Evolutionary conservation across 2,888 invertebrate genomes (phyloP), one percentile per base, ranked within the genome.

Genomic region (Congeria kusceri): DNA sequence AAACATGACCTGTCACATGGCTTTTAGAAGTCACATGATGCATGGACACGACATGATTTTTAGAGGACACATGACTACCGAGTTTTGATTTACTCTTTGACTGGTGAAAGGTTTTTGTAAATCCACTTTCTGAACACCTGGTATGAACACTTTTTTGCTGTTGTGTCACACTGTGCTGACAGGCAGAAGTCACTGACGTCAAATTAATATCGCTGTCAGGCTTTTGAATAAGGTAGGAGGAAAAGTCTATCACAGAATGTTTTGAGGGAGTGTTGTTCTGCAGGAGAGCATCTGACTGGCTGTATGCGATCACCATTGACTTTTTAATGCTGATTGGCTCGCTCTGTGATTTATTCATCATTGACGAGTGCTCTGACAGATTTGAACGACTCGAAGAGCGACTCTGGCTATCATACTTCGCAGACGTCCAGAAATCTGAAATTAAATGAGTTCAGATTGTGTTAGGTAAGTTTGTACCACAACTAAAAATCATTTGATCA

Each of bases 371-470:
- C 56, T 80, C 80, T 9, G 78, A 83, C 39, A 83, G 63, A 53
- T 80, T 83, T 5, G 80, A 77, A 39, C 80, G 32, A 32, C 83
- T 83, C 2, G 83, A 83, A 15, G 78, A 78, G 18, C 78, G 61
- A 62, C 83, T 83, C 27, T 66, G 77, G 20, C 74, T 72, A 56
- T 88, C 88, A 70, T 89, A 88, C 69, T 85, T 77, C 15, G 88
- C 76, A 0, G 91, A 90, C 32, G 89, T 88, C 93, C 93, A 92
- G 77, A 92, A 93, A 87, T 91, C 93, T 93, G 88, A 64, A 91
- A 93, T 44, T 18, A 61, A 56, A 62, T 61, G 58, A n/a, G n/a
- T n/a, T n/a, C n/a, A n/a, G n/a, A n/a, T n/a, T n/a, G n/a, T n/a
- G n/a, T n/a, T 39, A 39, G 3, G 9, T 39, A 5, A 13, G 39